These are phyloP conservation scores for Phasia obesa DNA, from an alignment of 2,888 invertebrate species.

Conservation along the genomic window DNA sequence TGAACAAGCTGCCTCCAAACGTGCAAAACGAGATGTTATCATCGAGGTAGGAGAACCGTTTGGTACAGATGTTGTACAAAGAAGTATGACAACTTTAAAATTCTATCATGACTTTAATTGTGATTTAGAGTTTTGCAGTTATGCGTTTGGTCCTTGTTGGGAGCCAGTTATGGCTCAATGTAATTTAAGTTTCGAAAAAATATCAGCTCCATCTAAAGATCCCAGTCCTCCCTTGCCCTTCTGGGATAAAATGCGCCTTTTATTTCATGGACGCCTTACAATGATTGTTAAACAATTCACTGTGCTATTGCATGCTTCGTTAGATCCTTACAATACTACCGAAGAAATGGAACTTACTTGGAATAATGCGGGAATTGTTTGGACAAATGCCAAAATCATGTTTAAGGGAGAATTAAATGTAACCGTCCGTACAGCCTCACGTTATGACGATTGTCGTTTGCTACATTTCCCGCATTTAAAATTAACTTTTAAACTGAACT, in stretches of 20 bases:
- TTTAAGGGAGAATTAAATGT: slow-evolving; percentile 97
- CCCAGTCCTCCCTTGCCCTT: slow-evolving; percentile 97
- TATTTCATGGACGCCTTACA: slow-evolving; percentile 96
- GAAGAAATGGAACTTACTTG: slow-evolving; percentile 99
- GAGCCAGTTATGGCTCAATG: slow-evolving; percentile 89
- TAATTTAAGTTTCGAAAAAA: slow-evolving; percentile 90
- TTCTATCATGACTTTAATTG: slow-evolving; percentile 99
- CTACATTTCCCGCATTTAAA: slow-evolving; percentile 95
- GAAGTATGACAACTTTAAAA: slow-evolving; percentile 96
- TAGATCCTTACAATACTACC: slow-evolving; percentile 99
- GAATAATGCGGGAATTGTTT: slow-evolving; percentile 96
- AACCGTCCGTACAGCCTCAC: slow-evolving; percentile 97
- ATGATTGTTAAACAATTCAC: slow-evolving; percentile 94
- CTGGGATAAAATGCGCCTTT: slow-evolving; percentile 97
- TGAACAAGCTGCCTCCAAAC: slow-evolving; percentile 90
- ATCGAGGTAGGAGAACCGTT: slow-evolving; percentile 93
- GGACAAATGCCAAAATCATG: slow-evolving; percentile 96
- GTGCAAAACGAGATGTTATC: slow-evolving; percentile 83
- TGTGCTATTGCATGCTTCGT: slow-evolving; percentile 95
- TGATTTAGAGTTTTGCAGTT: slow-evolving; percentile 93
- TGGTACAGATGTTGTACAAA: slow-evolving; percentile 90
- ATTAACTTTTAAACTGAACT: slow-evolving; percentile 91
- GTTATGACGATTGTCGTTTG: slow-evolving; percentile 98
- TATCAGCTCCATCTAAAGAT: slow-evolving; percentile 92
- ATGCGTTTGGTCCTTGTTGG: slow-evolving; percentile 99